Evolutionary conservation across 2,888 invertebrate genomes (phyloP).

Genomic region (Yponomeuta sedellus): DNA sequence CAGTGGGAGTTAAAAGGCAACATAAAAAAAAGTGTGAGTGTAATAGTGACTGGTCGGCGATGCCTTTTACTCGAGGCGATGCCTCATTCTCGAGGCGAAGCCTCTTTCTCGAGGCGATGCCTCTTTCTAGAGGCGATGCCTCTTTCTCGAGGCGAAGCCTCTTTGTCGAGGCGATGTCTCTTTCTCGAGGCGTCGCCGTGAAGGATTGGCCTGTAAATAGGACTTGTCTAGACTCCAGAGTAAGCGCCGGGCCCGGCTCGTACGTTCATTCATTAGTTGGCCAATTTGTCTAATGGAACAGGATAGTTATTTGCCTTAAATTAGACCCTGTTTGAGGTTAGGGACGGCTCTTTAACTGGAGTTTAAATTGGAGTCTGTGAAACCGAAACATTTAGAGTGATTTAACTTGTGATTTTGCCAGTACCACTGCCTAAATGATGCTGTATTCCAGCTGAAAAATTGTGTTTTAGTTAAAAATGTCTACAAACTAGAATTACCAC

Average conservation of each 20-base stretch:
- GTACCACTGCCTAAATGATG: no score
- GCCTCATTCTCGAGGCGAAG: no score
- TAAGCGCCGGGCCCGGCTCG: neutral
- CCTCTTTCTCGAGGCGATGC: no score
- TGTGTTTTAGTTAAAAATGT: neutral
- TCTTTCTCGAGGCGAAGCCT: no score
- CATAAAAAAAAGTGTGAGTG: no score
- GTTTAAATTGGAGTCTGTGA: neutral
- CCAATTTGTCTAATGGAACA: constrained; percentile 3
- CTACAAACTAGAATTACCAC: no score
- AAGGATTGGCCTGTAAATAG: neutral
- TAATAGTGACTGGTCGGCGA: no score
- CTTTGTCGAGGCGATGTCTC: no score
- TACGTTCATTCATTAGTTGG: neutral
- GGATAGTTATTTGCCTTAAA: constrained; percentile 1
- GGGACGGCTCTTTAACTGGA: neutral
- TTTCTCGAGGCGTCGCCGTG: neutral
- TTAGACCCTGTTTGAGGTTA: constrained; percentile 1
- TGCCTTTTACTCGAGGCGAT: no score
- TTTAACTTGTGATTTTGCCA: neutral
- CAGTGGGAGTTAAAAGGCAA: no score
- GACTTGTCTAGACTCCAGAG: neutral
- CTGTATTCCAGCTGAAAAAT: no score
- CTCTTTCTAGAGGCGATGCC: no score
- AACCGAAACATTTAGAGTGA: neutral